phyloP scores from a whole-genome alignment of 2,797 vertebrate genomes.

The Danio jaintianensis region DNA sequence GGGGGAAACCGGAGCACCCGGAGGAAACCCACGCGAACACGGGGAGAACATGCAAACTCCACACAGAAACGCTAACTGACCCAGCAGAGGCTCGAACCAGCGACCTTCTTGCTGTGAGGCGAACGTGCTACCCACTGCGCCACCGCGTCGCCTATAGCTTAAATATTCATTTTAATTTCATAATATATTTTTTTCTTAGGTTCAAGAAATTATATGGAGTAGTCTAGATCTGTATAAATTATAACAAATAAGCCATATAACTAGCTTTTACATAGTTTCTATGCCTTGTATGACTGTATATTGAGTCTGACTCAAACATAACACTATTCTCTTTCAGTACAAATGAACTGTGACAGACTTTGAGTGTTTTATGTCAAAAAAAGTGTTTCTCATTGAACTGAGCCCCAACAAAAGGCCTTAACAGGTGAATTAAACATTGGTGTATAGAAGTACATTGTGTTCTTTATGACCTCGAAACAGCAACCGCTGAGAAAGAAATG shows the following conservation, averaged over 20 bases:
- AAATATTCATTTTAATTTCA: too few relatives aligned
- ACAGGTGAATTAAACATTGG: background rate
- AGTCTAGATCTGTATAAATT: background rate
- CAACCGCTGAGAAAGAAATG: background rate
- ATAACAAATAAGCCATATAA: too few relatives aligned
- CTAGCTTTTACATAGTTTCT: too few relatives aligned
- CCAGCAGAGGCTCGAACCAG: too few relatives aligned
- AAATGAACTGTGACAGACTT: background rate
- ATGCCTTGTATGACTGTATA: background rate
- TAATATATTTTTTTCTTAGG: too few relatives aligned
- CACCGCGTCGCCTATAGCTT: too few relatives aligned
- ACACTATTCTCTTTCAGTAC: background rate
- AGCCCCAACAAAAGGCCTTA: background rate
- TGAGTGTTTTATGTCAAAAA: background rate
- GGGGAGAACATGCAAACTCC: too few relatives aligned
- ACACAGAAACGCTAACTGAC: too few relatives aligned
- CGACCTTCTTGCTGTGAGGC: too few relatives aligned
- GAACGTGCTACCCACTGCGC: too few relatives aligned
- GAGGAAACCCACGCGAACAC: too few relatives aligned
- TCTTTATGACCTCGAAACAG: background rate
- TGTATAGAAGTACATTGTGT: constrained; percentile 12
- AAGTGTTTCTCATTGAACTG: background rate
- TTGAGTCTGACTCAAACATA: background rate
- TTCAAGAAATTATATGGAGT: background rate
- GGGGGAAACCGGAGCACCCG: too few relatives aligned